These are phyloP conservation scores for Chelidonichthys spinosus DNA, from an alignment of 2,797 vertebrate species.

Conservation along the genomic window DNA sequence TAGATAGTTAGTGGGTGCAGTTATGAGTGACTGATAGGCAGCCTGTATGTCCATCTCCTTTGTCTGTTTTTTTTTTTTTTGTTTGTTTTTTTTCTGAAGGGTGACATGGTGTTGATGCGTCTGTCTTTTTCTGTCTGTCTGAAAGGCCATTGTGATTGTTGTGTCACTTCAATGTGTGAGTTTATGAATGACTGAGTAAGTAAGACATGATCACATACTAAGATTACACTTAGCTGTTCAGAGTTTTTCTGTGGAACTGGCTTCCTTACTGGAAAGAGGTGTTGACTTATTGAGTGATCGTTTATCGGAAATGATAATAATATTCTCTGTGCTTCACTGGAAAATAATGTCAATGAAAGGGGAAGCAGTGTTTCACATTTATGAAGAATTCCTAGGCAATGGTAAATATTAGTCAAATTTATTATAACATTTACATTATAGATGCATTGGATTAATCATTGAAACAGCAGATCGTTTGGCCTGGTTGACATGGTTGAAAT, in stretches of 20 bases:
- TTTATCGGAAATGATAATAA: slow-evolving; percentile 4
- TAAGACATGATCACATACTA: slow-evolving; percentile 35
- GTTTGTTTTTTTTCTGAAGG: not conserved
- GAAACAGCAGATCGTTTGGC: not conserved
- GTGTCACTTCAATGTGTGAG: slow-evolving; percentile 14
- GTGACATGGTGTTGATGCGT: slow-evolving; percentile 7
- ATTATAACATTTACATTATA: not conserved
- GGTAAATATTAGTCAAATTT: not conserved
- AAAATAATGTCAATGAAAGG: not conserved
- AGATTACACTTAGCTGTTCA: slow-evolving; percentile 6
- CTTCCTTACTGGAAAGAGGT: slow-evolving; percentile 18
- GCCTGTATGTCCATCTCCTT: slow-evolving; percentile 8
- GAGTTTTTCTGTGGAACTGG: slow-evolving; percentile 19
- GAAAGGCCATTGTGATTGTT: slow-evolving; percentile 34
- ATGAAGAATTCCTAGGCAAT: not conserved
- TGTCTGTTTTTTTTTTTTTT: not conserved
- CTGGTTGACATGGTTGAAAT: not conserved
- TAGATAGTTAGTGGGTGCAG: slow-evolving; percentile 13
- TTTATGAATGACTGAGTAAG: slow-evolving; percentile 52
- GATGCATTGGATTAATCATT: not conserved
- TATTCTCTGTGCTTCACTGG: not conserved
- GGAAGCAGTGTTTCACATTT: not conserved
- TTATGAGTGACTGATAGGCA: slow-evolving; percentile 17
- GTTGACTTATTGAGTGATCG: slow-evolving; percentile 14
- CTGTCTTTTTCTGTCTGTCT: no score